Evolutionary conservation across 2,888 invertebrate species (phyloP), one percentile per base, ranked within the genome.

Genomic region (Dryadula phaetusa): DNA sequence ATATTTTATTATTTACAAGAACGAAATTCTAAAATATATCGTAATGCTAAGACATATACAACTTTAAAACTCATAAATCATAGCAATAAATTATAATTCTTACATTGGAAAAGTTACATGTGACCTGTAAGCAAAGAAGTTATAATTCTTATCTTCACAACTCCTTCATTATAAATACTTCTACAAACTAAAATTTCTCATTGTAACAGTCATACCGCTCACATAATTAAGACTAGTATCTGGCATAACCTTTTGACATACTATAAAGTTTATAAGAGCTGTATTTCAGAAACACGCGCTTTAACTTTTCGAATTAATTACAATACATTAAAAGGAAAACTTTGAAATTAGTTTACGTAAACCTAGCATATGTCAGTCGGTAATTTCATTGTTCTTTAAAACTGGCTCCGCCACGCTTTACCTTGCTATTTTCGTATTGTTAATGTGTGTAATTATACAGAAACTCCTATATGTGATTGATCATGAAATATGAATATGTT

Each of bases 221-320:
- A 32, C 52, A 64, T 62, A 62, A 58, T 58, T 67, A 49, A 66
- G 58, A 44, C 69, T 60, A 54, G 58, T 53, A 64, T 49, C 49
- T 61, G 46, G 32, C 25, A 56, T 54, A 46, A 56, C 62, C 49
- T 63, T 67, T 56, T 62, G 62, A 53, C 52, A 64, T 62, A 32
- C 34, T n/a, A 81, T 78, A 77, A 78, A 80, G 79, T 77, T 77
- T 73, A 76, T 75, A 77, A 80, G 77, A 84, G 82, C 82, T 82
- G 68, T 56, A 63, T 68, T 71, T 66, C 76, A 64, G 64, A 54
- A 76, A 72, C 77, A 79, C 78, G 77, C 74, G 76, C 72, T 74
- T 73, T 70, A 74, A 76, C 74, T 79, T 76, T 73, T 67, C 53
- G 80, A 81, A 82, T 82, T 82, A 77, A 85, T 84, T 83, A 79